These are phyloP conservation scores for Tinamus major DNA, from an alignment of 2,797 vertebrate genomes.

Conservation along the genomic window DNA sequence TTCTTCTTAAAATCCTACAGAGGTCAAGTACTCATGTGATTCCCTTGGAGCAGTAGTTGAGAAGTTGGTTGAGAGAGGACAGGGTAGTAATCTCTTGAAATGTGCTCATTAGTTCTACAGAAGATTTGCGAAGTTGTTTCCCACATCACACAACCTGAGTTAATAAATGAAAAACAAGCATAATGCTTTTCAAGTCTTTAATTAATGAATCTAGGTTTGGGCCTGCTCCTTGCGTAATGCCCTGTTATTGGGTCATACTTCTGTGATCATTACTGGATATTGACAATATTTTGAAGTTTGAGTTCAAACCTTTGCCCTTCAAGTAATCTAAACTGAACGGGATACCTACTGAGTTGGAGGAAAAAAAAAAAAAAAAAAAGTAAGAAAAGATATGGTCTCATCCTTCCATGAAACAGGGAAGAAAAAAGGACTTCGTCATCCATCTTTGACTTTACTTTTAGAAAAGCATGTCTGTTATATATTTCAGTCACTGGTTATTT, in stretches of 20 bases:
- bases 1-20: constrained; percentile 88
- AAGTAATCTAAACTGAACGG: constrained; percentile 39
- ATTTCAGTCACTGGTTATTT: neutral
- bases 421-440: neutral
- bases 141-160: constrained; percentile 52
- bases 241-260: neutral
- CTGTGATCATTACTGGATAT: neutral
- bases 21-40: constrained; percentile 87
- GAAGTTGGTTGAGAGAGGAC: constrained; percentile 70
- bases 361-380: neutral
- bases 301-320: constrained; percentile 49
- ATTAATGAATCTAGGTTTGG: constrained; percentile 37
- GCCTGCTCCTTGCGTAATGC: constrained; percentile 33
- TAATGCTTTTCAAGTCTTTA: constrained; percentile 54
- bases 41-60: constrained; percentile 64
- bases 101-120: constrained; percentile 74
- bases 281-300: constrained; percentile 51
- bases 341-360: neutral
- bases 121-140: constrained; percentile 70
- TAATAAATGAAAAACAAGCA: constrained; percentile 54
- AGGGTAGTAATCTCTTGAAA: constrained; percentile 77
- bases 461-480: neutral
- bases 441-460: neutral
- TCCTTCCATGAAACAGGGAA: neutral
- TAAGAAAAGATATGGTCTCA: neutral